These are phyloP conservation scores for Bujurquina vittata DNA, from an alignment of 2,113 vertebrate genomes.

Conservation along the genomic window DNA sequence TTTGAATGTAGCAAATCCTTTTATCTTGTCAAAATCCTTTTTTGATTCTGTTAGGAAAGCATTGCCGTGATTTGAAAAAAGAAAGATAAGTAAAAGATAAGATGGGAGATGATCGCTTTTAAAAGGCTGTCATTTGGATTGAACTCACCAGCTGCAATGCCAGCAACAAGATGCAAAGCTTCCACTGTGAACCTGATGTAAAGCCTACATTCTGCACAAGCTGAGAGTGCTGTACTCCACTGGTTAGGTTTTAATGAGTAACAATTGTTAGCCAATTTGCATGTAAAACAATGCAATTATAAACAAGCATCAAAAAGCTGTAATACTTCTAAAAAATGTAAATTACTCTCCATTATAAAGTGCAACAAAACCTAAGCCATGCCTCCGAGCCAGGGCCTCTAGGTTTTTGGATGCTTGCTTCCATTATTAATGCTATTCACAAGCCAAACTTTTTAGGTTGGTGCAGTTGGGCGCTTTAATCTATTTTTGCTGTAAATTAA, in stretches of 20 bases:
- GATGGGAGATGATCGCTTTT: slow-evolving; percentile 60
- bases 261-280: slow-evolving; percentile 76
- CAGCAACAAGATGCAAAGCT: slow-evolving; percentile 35
- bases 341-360: slow-evolving; percentile 78
- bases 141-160: slow-evolving; percentile 31
- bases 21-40: slow-evolving; percentile 75
- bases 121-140: slow-evolving; percentile 60
- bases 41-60: slow-evolving; percentile 69
- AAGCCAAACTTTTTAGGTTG: slow-evolving; percentile 79
- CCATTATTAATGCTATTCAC: slow-evolving; percentile 82
- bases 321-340: slow-evolving; percentile 78
- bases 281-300: slow-evolving; percentile 79
- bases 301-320: slow-evolving; percentile 76
- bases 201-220: slow-evolving; percentile 56
- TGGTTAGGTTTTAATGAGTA: slow-evolving; percentile 75
- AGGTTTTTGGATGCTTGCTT: slow-evolving; percentile 73
- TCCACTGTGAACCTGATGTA: slow-evolving; percentile 50
- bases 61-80: slow-evolving; percentile 58
- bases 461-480: slow-evolving; percentile 78
- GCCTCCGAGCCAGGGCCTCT: slow-evolving; percentile 69
- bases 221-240: slow-evolving; percentile 41
- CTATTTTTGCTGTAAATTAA: slow-evolving; percentile 83
- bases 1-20: slow-evolving; percentile 70
- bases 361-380: slow-evolving; percentile 74
- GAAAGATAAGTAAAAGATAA: slow-evolving; percentile 59